A percentile compares a stretch with the other conserved stretches of the same genome.
Conservation (phyloP, 2,113 vertebrate genomes). For the Oncorhynchus keta region DNA sequence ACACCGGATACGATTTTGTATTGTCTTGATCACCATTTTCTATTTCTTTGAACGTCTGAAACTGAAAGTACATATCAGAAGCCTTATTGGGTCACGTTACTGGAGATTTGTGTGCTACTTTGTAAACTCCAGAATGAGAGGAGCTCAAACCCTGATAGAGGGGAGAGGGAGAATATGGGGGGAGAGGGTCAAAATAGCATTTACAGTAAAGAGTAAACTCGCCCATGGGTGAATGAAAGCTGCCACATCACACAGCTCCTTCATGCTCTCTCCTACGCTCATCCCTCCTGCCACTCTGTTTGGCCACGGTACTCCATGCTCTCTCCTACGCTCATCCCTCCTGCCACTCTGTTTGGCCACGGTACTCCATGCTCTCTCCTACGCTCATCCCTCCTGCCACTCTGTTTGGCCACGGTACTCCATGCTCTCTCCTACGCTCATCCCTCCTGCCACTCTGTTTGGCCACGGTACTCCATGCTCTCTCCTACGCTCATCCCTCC, state of each 20-base stretch:
- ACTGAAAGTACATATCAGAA: slow-evolving; percentile 51
- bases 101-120: background rate
- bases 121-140: slow-evolving; percentile 47
- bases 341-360: background rate
- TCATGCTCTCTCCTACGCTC: slow-evolving; percentile 29
- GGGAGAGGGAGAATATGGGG: slow-evolving; percentile 30
- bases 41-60: slow-evolving; percentile 57
- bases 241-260: slow-evolving; percentile 13
- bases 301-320: background rate
- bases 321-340: slow-evolving; percentile 29
- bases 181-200: background rate
- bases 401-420: background rate
- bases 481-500: slow-evolving; percentile 29
- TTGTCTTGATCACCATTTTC: no score
- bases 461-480: background rate
- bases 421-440: slow-evolving; percentile 28
- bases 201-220: slow-evolving; percentile 57
- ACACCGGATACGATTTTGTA: background rate
- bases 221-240: slow-evolving; percentile 46
- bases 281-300: background rate
- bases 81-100: slow-evolving; percentile 67
- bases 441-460: background rate
- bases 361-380: slow-evolving; percentile 19
- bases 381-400: slow-evolving; percentile 2
- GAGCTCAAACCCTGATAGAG: slow-evolving; percentile 47